Base-by-base conservation (phyloP, 2,113 vertebrate genomes). In the Speoplatyrhinus poulsoni region DNA sequence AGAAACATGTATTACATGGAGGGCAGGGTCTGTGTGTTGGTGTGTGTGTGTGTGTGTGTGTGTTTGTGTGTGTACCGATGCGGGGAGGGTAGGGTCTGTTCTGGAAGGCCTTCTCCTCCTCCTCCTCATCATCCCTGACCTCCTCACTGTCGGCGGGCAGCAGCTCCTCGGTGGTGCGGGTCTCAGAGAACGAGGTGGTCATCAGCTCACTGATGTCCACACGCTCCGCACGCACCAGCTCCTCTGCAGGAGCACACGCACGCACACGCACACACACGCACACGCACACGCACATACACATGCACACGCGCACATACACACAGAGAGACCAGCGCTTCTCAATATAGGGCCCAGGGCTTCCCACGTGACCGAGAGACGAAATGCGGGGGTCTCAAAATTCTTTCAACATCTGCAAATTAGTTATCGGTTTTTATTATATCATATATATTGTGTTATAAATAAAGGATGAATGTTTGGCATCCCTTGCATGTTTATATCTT, bases 121-220 rank as follows among this genome's bases (percentile, higher is more conserved):
- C 93, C 54, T 93, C 92, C 41, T 94, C 94, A 1, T 94, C 90
- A 62, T 92, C 93, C 74, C 92, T 88, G 72, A 92, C 92, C 77
- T 95, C 94, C 53, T 92, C 92, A 11, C 93, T 94, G 82, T 94
- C 93, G 4, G 92, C 88, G 0, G 91, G 93, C 72, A 95, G 82
- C 19, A 94, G 88, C 84, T 93, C 94, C 85, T 95, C 94, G 0
- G 94, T 94, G 4, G 94, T 95, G 62, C 84, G 93, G 0, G 94
- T 94, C 84, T 94, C 94, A 0, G 93, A 94, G 85, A 94, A 94
- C 65, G 94, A 94, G 15, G 93, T 94, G 78, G 93, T 95, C 88
- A 95, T 92, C 60, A 95, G 91, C 73, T 94, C 92, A 4, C 91
- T 93, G 82, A 94, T 93, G 69, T 93, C 93, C 9, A 92, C 92